phyloP scores from a whole-genome alignment of 2,888 invertebrate species.

The Lycophotia porphyrea region DNA sequence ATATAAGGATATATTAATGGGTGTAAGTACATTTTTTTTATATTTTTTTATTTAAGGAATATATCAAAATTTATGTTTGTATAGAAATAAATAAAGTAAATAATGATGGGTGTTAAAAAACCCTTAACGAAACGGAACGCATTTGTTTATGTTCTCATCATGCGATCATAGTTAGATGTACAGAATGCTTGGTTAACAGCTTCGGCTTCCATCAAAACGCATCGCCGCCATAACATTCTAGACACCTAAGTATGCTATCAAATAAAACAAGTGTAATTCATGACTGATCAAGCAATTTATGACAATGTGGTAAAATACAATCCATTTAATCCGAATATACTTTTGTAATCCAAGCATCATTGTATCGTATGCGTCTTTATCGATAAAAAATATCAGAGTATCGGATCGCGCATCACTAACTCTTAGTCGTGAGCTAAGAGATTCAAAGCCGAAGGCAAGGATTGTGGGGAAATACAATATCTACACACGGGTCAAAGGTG shows the following conservation, averaged over 20 bases:
- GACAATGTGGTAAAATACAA: not conserved
- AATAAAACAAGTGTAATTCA: not conserved
- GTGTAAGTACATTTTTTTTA: too few species aligned
- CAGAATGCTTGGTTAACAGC: not conserved
- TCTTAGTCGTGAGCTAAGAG: not conserved
- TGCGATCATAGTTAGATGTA: not conserved
- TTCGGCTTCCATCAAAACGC: not conserved
- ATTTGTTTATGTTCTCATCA: not conserved
- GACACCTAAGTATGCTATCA: not conserved
- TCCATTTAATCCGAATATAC: not conserved
- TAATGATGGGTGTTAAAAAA: not conserved
- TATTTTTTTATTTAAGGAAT: too few species aligned
- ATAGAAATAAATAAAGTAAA: too few species aligned
- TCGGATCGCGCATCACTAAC: not conserved
- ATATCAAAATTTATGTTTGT: too few species aligned
- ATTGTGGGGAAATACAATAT: not conserved
- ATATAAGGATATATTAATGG: too few species aligned
- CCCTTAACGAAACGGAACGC: too few species aligned
- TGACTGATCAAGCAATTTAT: not conserved
- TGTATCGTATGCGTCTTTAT: not conserved
- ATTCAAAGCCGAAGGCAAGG: conserved; percentile 19
- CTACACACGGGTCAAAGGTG: conserved; percentile 25
- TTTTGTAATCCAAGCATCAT: not conserved
- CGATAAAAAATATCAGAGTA: not conserved
- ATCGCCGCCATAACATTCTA: not conserved